Percentiles rank a stretch among this genome's conserved stretches.
Conservation (phyloP, 2,113 vertebrate genomes). For the Ailuropoda melanoleuca region DNA sequence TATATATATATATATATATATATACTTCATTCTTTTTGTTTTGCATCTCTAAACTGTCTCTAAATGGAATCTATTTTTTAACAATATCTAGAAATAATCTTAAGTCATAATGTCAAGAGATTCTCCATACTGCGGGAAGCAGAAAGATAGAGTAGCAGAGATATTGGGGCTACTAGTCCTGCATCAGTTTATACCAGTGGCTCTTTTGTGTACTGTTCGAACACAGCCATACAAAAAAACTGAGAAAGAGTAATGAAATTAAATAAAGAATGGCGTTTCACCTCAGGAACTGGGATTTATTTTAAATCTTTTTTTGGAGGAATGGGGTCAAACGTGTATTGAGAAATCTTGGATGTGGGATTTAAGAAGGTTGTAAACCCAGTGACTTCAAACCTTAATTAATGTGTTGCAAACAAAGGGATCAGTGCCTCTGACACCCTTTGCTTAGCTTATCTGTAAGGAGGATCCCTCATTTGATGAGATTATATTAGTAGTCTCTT, state of each 20-base stretch:
- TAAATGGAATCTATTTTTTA: conserved; percentile 43
- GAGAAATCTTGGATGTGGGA: background rate
- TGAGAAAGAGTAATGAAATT: background rate
- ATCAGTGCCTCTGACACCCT: background rate
- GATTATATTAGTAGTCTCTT: background rate
- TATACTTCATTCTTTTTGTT: background rate
- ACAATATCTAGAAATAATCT: background rate
- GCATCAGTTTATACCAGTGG: background rate
- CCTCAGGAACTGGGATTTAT: background rate
- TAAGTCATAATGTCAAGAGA: background rate
- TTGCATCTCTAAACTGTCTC: background rate
- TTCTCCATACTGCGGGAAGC: background rate
- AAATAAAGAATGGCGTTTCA: too few species aligned
- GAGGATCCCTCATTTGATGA: background rate
- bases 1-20: too few species aligned
- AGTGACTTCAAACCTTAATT: background rate
- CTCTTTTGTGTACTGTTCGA: background rate
- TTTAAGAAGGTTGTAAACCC: background rate
- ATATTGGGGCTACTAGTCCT: rapidly evolving
- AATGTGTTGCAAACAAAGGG: background rate
- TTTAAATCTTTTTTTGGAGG: background rate
- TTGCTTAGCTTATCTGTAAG: background rate
- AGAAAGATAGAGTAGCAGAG: background rate
- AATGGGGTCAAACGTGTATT: background rate
- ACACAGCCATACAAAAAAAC: background rate